Base-by-base conservation (phyloP, 2,888 invertebrate species). In the Cataglyphis altisquamis region DNA sequence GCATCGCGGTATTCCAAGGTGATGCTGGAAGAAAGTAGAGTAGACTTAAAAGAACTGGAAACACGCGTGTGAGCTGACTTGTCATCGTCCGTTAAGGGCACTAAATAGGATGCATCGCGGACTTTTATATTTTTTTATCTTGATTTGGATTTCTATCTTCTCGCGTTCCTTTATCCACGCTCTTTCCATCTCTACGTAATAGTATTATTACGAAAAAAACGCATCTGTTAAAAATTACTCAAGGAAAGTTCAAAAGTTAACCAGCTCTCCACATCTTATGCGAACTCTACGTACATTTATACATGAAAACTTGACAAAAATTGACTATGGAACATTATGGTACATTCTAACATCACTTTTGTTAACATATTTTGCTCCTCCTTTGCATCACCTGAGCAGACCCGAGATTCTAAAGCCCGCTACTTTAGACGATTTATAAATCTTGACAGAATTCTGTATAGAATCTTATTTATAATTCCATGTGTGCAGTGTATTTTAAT, bases 81-180 rank as follows among this genome's bases (percentile, higher is more conserved):
- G 55, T 77, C 67, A 55, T 66, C 75, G 25, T 36, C 41, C 18
- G n/a, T 63, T 32, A 32, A 45, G 63, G 32, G 15, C 60, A 8
- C 8, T 3, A 36, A 63, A 62, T 45, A n/a, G 29, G 21, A 74
- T 21, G 41, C 62, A 10, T 8, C 29, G 32, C 32, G 29, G 2
- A 18, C 62, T 63, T 25, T 57, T 72, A n/a, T n/a, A 45, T 62
- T 74, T 73, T 74, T 21, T 45, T 1, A 62, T 5, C 9, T 3
- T n/a, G 12, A 74, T 62, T 29, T 72, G 0, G 0, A 45, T 62
- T 45, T 2, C 18, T n/a, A 15, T 45, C 36, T 12, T 9, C 15
- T 36, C 9, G 41, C 12, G 12, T 12, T 36, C 15, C 21, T 72
- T 21, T 55, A 55, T 55, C 48, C 18, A 9, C 36, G 9, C n/a